Base-by-base conservation (phyloP, 2,797 vertebrate genomes). In the Sebastes elongatus region DNA sequence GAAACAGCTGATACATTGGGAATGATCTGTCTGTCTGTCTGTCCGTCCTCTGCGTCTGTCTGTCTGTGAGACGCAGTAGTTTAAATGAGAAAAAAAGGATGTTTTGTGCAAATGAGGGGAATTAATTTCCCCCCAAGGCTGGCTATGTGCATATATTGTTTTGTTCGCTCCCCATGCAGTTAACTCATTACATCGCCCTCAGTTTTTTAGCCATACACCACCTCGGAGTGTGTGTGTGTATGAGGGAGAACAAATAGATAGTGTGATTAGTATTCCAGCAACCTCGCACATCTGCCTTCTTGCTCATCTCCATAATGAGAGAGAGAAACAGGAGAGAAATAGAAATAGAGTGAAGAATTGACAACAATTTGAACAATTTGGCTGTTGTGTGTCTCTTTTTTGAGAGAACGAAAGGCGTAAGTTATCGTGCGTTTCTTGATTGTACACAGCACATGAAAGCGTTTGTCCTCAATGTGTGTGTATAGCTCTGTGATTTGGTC, bases 221-320 rank as follows among this genome's bases (percentile, higher is more conserved):
- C 84, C 86, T 86, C 57, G 7, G 73, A 81, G 56, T 78, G 75
- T 82, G 84, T 90, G 81, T 20, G 23, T 23, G 38, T 83, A 79
- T 56, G 73, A 83, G 86, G 69, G 82, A 87, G 88, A 90, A 91
- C 78, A 93, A 92, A 94, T 78, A 85, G 79, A 85, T 73, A 66
- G 38, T 59, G 81, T 88, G 89, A 81, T 94, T 94, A 90, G 86
- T 88, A 94, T 95, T 94, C 94, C 82, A 74, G 73, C 81, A 69
- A 74, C 62, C 72, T 84, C 27, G 30, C 76, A 59, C 65, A 81
- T 91, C 82, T 66, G 30, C 85, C 68, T 63, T 74, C 81, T 71
- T 53, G 74, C 85, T 87, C 75, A 94, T 96, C 94, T 94, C 89
- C 93, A 95, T 96, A 94, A 94, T 91, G 86, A 87, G 38, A 82